Base-by-base conservation (phyloP, 2,888 invertebrate species). In the Masnerella sp. region DNA sequence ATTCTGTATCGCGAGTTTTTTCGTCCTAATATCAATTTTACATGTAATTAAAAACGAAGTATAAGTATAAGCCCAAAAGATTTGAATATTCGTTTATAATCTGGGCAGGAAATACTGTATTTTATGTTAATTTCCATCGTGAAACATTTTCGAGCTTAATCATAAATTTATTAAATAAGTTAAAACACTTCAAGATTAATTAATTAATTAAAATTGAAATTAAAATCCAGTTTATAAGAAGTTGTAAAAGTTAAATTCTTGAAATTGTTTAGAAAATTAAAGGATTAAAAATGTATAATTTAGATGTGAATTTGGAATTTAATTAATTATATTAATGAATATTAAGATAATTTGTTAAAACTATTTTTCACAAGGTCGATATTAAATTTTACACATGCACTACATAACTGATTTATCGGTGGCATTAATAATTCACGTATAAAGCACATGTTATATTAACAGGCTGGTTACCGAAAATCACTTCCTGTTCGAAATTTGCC, bases 391-490 rank as follows among this genome's bases (percentile, higher is more conserved):
- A 20, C 38, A 32, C 17, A 15, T 52, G 25, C 36, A 12, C 11
- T 52, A 28, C 36, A 38, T 45, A 54, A 65, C 18, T 65, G 45
- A 45, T 54, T 65, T 54, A 65, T 54, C 51, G 64, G 11, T 0
- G 28, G 28, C 45, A 65, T 65, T 65, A 65, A 54, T 54, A 54
- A 65, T 54, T 36, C 15, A 54, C 14, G 45, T 42, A 54, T 47
- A 54, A 34, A 65, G 45, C 45, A 36, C 38, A 38, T 54, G 54
- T 65, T 43, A 45, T 30, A 65, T 65, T 65, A 65, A 65, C 45
- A 45, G 54, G 54, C 18, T 34, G 45, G 64, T 54, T 64, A 36
- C 45, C 64, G 64, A 64, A 52, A 64, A 64, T 64, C 45, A 51
- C 43, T 64, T 64, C 45, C 52, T 52, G 51, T 43, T 34, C 43